Conservation (phyloP, 2,797 vertebrate genomes). For the Gobio occitaniae region DNA sequence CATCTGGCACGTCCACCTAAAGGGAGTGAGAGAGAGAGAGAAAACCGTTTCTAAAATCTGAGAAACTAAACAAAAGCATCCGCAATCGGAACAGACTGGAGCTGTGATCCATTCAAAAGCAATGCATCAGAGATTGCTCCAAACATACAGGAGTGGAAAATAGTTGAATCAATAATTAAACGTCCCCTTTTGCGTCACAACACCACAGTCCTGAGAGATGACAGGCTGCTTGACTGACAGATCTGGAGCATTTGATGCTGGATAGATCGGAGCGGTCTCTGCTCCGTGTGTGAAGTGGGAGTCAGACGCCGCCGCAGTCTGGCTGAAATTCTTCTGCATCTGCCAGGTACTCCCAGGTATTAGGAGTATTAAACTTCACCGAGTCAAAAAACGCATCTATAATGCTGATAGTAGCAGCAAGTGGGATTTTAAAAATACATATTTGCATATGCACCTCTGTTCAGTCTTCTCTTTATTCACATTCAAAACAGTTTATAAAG, state of each 20-base stretch:
- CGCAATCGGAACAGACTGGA: background rate
- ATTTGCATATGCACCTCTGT: slow-evolving; percentile 11
- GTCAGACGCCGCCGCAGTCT: slow-evolving; percentile 9
- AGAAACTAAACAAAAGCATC: background rate
- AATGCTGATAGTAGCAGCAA: slow-evolving; percentile 9
- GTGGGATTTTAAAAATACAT: background rate
- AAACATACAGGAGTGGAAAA: slow-evolving; percentile 63
- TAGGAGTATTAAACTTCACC: slow-evolving; percentile 53
- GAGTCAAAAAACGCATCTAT: slow-evolving; percentile 54
- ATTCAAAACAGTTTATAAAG: slow-evolving; percentile 51
- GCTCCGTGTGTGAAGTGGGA: slow-evolving; percentile 2
- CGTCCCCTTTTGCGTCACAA: slow-evolving; percentile 67
- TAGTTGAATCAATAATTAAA: slow-evolving; percentile 79
- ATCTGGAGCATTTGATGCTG: slow-evolving; percentile 77
- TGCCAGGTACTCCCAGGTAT: slow-evolving; percentile 61
- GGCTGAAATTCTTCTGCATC: slow-evolving; percentile 45
- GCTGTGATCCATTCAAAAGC: slow-evolving; percentile 34
- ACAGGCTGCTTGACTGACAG: slow-evolving; percentile 76
- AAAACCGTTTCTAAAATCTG: slow-evolving; percentile 8
- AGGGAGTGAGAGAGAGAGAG: slow-evolving; percentile 9
- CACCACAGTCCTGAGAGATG: slow-evolving; percentile 62
- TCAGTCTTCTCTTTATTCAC: slow-evolving; percentile 25
- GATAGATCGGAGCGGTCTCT: slow-evolving; percentile 22
- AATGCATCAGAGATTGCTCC: slow-evolving; percentile 21
- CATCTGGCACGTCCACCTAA: slow-evolving; percentile 67